Base-by-base conservation (phyloP, 53 echinoderm and acorn worm genomes). In the Paracentrotus lividus region DNA sequence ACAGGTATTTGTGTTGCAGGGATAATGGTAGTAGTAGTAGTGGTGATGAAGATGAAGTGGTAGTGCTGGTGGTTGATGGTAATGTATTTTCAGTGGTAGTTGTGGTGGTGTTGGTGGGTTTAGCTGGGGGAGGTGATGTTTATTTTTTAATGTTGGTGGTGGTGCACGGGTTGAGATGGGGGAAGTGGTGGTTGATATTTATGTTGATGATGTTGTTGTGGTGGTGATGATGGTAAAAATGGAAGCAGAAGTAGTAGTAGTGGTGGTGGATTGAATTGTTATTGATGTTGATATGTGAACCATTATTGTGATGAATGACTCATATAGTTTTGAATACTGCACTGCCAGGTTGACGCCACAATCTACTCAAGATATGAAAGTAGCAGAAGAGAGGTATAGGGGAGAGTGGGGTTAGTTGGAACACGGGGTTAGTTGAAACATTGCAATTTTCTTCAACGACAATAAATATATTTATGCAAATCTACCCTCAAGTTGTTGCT, bases 151-250 rank as follows among this genome's bases (percentile, higher is more conserved):
- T 32, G 32, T 20, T 67, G 67, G 34, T 67, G 67, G 33, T 14
- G n/a, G n/a, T n/a, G n/a, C n/a, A n/a, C n/a, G n/a, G n/a, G n/a
- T n/a, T n/a, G n/a, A n/a, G 15, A 21, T 87, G 33, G 27, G 53
- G 32, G 40, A 31, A 10, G 31, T 43, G 29, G 18, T 36, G 68
- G 9, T 51, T 51, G 12, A 12, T 51, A 12, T 51, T 51, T 51
- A 51, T 51, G 51, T 85, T 90, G 67, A 20, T 66, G 49, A 36
- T 88, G 29, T 20, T 76, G 77, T 16, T 76, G 32, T 67, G 33
- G 6, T 66, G 66, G 66, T 34, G 54, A 7, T 56, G 57, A 8
- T 88, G 32, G 24, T 57, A 0, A 36, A 34, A 34, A 57, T 88
- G 66, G 33, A 31, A 3, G 67, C 8, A 15, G 32, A 32, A 5